Percentiles rank a stretch among this genome's conserved stretches.
phyloP scores from a whole-genome alignment of 2,888 invertebrate genomes.

The Caprella mutica region DNA sequence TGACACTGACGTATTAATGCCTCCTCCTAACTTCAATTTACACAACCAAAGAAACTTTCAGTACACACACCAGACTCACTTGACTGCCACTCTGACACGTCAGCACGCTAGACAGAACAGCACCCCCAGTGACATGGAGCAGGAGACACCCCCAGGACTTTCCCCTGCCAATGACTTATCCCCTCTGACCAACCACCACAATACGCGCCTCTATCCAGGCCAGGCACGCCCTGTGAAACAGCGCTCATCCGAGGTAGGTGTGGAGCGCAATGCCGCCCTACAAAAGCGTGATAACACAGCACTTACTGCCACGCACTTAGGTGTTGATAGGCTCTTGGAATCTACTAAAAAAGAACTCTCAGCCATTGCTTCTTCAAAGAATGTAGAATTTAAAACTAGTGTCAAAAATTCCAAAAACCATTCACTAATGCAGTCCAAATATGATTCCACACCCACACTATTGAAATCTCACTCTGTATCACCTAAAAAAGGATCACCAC shows the following conservation, averaged over 20 bases:
- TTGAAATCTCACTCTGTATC: slow-evolving; percentile 24
- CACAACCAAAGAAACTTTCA: slow-evolving; percentile 1
- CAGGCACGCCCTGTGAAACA: slow-evolving; percentile 28
- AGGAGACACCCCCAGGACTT: slow-evolving; percentile 16
- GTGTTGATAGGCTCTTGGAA: slow-evolving; percentile 3
- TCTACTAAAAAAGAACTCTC: slow-evolving; percentile 8
- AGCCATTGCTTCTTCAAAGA: neutral
- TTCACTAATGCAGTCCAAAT: slow-evolving; percentile 5
- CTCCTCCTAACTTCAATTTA: slow-evolving; percentile 28
- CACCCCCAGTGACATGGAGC: slow-evolving; percentile 19
- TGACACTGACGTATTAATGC: slow-evolving; percentile 33
- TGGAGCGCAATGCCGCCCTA: neutral
- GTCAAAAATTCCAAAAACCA: neutral
- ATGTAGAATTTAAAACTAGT: slow-evolving; percentile 1
- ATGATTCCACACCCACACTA: slow-evolving; percentile 14
- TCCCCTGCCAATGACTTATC: slow-evolving; percentile 11
- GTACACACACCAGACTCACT: neutral
- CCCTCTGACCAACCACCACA: slow-evolving; percentile 11
- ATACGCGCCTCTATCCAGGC: slow-evolving; percentile 28
- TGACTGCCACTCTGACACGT: slow-evolving; percentile 12
- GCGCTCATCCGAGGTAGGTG: slow-evolving; percentile 12
- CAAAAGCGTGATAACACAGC: slow-evolving; percentile 2
- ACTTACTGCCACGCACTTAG: slow-evolving; percentile 10
- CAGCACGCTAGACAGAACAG: slow-evolving; percentile 19
- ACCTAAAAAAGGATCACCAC: slow-evolving; percentile 19